These are phyloP conservation scores for Anas bernieri DNA, from an alignment of 2,797 vertebrate genomes.

Conservation along the genomic window DNA sequence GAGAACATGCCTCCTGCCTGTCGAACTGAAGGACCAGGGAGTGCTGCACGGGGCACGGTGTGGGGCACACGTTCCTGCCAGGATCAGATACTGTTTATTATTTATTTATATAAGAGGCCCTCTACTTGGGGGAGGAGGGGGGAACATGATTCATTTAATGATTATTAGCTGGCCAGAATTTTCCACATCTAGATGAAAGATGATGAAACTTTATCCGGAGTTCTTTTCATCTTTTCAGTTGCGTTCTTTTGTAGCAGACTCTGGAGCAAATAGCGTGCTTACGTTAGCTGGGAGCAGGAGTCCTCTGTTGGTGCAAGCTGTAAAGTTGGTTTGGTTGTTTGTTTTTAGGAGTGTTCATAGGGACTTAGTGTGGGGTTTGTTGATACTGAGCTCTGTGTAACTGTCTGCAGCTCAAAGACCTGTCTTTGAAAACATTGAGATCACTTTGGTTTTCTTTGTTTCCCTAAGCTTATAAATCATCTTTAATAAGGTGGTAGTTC, in stretches of 20 bases:
- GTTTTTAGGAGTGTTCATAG: background rate
- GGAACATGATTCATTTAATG: background rate
- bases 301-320: background rate
- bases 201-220: background rate
- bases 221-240: background rate
- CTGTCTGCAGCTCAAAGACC: background rate
- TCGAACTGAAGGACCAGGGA: background rate
- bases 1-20: background rate
- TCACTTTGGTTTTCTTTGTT: background rate
- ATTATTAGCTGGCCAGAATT: background rate
- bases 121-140: background rate
- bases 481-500: background rate
- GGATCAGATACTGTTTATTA: background rate
- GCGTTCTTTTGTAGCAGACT: background rate
- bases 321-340: background rate
- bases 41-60: fast-evolving
- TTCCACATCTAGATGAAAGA: background rate
- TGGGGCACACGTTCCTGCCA: background rate
- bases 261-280: background rate
- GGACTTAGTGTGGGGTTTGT: background rate
- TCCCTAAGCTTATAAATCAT: background rate
- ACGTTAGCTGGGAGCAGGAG: background rate
- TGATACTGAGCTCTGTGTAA: background rate
- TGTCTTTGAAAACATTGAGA: background rate
- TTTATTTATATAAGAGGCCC: background rate